A percentile compares a stretch with the other conserved stretches of the same genome.
Evolutionary conservation across 2,113 vertebrate genomes (phyloP).

Genomic region (Coptodon rendalli): DNA sequence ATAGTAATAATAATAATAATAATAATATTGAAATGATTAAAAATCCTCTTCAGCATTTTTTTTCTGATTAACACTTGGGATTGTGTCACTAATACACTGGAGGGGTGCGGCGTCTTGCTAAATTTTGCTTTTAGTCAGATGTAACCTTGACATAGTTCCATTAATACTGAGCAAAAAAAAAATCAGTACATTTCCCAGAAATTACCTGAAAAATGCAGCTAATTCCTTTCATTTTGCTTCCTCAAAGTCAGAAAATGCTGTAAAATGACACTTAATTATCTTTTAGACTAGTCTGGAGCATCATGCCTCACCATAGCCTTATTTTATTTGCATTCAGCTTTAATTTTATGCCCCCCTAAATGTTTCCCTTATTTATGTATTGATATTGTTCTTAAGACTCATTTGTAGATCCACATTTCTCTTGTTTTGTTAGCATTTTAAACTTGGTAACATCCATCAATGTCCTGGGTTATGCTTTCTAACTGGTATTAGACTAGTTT

Average conservation of each 20-base stretch:
- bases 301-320: neutral
- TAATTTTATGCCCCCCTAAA: neutral
- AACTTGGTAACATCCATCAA: neutral
- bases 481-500: neutral
- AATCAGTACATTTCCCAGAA: neutral
- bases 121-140: neutral
- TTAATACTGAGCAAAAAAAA: neutral
- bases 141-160: neutral
- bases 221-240: neutral
- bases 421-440: neutral
- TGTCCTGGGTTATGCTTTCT: neutral
- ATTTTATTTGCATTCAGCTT: neutral
- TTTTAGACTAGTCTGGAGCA: neutral
- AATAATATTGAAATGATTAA: neutral
- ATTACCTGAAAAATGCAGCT: neutral
- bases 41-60: neutral
- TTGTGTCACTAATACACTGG: neutral
- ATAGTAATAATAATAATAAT: neutral
- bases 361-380: neutral
- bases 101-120: fast-evolving
- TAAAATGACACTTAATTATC: neutral
- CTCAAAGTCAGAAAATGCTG: neutral
- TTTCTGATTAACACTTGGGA: neutral
- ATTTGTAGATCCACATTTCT: neutral
- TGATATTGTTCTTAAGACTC: neutral